Percentiles rank a stretch among this genome's conserved stretches.
phyloP scores from a whole-genome alignment of 2,888 invertebrate species.

The Calameuta idolon region DNA sequence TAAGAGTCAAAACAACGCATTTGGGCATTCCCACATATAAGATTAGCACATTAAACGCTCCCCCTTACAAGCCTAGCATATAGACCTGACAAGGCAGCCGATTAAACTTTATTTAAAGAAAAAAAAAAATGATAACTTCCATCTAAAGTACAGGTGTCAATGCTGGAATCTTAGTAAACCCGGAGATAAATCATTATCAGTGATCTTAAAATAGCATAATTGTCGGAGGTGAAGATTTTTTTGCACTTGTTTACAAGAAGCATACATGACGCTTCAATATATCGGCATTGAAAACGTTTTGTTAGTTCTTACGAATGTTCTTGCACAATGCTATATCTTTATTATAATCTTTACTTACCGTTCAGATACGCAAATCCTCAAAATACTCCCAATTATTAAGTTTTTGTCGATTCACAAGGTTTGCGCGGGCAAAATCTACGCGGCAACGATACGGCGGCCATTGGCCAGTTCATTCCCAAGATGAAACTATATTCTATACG shows the following conservation, averaged over 20 bases:
- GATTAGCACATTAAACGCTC: not conserved
- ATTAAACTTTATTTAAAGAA: not conserved
- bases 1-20: not conserved
- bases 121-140: not conserved
- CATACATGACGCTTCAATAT: not conserved
- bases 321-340: not conserved
- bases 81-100: not conserved
- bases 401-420: slow-evolving; percentile 41
- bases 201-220: slow-evolving; percentile 7
- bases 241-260: slow-evolving; percentile 4
- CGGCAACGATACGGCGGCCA: slow-evolving; percentile 49
- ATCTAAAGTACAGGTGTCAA: not conserved
- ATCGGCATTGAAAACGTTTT: not conserved
- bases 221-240: not conserved
- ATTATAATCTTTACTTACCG: slow-evolving; percentile 5
- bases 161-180: not conserved
- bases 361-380: not conserved
- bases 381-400: slow-evolving; percentile 34
- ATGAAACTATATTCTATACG: not conserved
- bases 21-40: not conserved
- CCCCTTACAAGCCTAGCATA: not conserved
- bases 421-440: slow-evolving; percentile 61
- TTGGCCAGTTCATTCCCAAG: slow-evolving; percentile 21
- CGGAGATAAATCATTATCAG: not conserved
- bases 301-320: not conserved